These are phyloP conservation scores for Drosophila orena DNA, from an alignment of 1,140 invertebrate species.

Conservation along the genomic window DNA sequence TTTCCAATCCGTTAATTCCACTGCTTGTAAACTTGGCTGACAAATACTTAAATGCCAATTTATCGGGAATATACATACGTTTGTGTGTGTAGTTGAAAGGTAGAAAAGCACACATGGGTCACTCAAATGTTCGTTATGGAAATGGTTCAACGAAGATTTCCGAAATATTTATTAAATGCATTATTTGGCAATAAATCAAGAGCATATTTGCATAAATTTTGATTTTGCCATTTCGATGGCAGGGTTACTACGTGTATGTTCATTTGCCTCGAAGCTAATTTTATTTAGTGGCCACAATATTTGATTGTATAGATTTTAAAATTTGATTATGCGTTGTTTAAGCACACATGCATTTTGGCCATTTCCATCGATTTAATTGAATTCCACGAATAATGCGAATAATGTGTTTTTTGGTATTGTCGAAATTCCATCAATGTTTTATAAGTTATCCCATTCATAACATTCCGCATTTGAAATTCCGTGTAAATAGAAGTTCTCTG, in stretches of 20 bases:
- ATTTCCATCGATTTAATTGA: constrained; percentile 4
- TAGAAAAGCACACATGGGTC: no score
- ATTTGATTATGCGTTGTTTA: constrained; percentile 4
- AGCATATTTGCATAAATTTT: no score
- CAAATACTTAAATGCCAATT: background rate
- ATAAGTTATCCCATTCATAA: constrained; percentile 9
- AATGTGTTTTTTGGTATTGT: background rate
- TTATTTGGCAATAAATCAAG: background rate
- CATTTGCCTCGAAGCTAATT: constrained; percentile 2
- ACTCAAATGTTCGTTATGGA: no score
- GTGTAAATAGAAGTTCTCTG: background rate
- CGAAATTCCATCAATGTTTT: constrained; percentile 8
- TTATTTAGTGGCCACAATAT: background rate
- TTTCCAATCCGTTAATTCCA: constrained; percentile 3
- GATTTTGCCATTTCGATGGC: background rate
- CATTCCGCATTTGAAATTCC: background rate
- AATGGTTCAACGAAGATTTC: no score
- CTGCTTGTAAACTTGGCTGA: background rate
- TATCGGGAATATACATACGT: background rate
- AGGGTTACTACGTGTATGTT: no score
- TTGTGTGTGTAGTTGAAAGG: background rate
- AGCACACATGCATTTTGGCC: background rate
- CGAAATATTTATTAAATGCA: no score
- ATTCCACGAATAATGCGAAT: constrained; percentile 1
- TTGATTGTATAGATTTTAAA: constrained; percentile 1